Percentiles rank a stretch among this genome's conserved stretches.
phyloP scores from a whole-genome alignment of 2,888 invertebrate genomes.

The Apotomis turbidana region DNA sequence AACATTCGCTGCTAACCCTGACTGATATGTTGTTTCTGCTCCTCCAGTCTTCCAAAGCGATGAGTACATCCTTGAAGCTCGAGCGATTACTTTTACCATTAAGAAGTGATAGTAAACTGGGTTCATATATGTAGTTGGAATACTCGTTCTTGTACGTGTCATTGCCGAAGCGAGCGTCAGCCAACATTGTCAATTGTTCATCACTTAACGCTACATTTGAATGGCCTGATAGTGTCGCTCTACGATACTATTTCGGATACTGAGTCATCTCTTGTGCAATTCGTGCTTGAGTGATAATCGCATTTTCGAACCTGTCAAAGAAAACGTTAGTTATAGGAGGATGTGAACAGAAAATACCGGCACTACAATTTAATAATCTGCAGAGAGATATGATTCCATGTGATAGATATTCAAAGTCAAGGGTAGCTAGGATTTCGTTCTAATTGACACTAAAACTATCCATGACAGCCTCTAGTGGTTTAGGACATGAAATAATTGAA shows the following conservation, averaged over 20 bases:
- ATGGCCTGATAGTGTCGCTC: not conserved
- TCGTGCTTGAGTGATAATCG: constrained; percentile 14
- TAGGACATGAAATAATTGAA: no score
- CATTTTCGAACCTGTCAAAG: constrained; percentile 31
- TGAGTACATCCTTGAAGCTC: constrained; percentile 68
- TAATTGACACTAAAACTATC: no score
- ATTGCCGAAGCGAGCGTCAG: constrained; percentile 58
- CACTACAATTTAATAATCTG: not conserved
- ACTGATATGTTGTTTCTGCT: constrained; percentile 71
- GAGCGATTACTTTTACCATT: constrained; percentile 65
- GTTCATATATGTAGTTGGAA: constrained; percentile 61
- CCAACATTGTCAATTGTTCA: constrained; percentile 71
- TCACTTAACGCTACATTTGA: constrained; percentile 57
- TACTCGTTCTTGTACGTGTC: constrained; percentile 50
- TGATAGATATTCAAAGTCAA: no score
- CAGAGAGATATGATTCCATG: no score
- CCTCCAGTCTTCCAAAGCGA: constrained; percentile 67
- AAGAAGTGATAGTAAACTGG: constrained; percentile 65
- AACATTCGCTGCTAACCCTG: constrained; percentile 69
- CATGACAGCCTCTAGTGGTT: no score
- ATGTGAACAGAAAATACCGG: not conserved
- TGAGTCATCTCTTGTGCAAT: constrained; percentile 26
- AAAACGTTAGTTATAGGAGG: not conserved
- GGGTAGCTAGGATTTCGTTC: no score
- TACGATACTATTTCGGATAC: constrained; percentile 17